Base-by-base conservation (phyloP, 2,113 vertebrate species). In the Boulengeromyrus knoepffleri region DNA sequence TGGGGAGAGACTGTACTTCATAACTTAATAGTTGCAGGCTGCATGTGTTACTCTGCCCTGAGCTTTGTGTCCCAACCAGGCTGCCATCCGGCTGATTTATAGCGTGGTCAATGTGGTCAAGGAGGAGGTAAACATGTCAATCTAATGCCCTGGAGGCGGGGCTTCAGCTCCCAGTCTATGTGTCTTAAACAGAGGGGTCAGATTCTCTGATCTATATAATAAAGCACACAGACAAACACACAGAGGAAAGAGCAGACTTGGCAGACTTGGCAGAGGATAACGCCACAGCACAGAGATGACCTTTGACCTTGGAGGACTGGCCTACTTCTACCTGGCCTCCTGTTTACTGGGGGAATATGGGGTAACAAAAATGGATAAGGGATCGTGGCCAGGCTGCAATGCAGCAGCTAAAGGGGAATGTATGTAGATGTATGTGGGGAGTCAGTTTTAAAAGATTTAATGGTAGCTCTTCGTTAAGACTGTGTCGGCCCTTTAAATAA, bases 181-280 rank as follows among this genome's bases (percentile, higher is more conserved):
- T 88, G 74, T 80, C 12, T 80, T 36, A 89, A 89, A 89, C 88
- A 77, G 27, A 50, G 27, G 27, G 46, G 27, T 89, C 66, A 77
- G 66, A 46, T 47, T 39, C 62, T 77, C 62, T 36, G 62, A 89
- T 27, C 87, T 58, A 24, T 88, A 42, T 80, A 47, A 86, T 47
- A 86, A 74, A 80, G 62, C 46, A 89, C 88, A 80, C 66, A 50
- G n/a, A 89, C 62, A 77, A 21, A 88, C 70, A 77, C 70, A 80
- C 62, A 70, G n/a, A 31, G 62, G 62, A 89, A 47, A 89, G 10
- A 86, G 21, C 21, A 50, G 36, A 80, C 74, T 42, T 80, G 31
- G 21, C 21, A 50, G 36, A 80, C 74, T 42, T 80, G 31, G 74
- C 36, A 19, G 31, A 77, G 36, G 74, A 80, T 36, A 42, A 42